These are phyloP conservation scores for Aphyosemion australe DNA, from an alignment of 2,113 vertebrate genomes.

Conservation along the genomic window DNA sequence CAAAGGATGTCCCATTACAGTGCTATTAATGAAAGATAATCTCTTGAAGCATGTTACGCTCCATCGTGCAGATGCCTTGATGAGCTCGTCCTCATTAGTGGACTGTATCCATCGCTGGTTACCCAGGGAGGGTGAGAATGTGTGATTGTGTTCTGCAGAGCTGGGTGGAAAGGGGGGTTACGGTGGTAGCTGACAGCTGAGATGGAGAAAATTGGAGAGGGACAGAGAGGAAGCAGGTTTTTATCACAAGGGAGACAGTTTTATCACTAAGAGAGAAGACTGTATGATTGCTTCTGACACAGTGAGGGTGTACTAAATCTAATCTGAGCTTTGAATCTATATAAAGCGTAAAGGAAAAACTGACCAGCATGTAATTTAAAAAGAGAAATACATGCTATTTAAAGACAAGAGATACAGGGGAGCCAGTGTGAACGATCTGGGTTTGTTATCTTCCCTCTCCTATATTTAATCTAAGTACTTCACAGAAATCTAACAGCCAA, in stretches of 20 bases:
- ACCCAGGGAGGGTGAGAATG: not conserved
- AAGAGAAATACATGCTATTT: slow-evolving; percentile 4
- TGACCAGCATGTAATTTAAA: slow-evolving; percentile 18
- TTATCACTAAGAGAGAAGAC: slow-evolving; percentile 40
- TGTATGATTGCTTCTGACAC: slow-evolving; percentile 65
- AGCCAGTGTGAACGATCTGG: not conserved
- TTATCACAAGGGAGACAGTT: slow-evolving; percentile 52
- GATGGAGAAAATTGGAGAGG: slow-evolving; percentile 54
- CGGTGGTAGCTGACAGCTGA: slow-evolving; percentile 19
- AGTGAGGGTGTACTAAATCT: slow-evolving; percentile 46
- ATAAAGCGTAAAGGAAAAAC: slow-evolving; percentile 19
- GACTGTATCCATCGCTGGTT: slow-evolving; percentile 44
- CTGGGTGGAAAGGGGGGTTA: not conserved
- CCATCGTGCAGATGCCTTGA: slow-evolving; percentile 49
- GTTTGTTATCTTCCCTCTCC: not conserved
- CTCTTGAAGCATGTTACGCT: slow-evolving; percentile 28
- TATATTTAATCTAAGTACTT: not conserved
- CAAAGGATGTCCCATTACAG: slow-evolving; percentile 42
- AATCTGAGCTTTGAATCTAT: slow-evolving; percentile 43
- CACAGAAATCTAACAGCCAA: not conserved
- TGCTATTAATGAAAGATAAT: slow-evolving; percentile 48
- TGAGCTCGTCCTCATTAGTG: slow-evolving; percentile 64
- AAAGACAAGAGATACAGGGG: not conserved
- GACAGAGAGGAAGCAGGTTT: slow-evolving; percentile 40
- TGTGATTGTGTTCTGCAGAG: not conserved